Percentiles rank a stretch among this genome's conserved stretches.
phyloP scores from a whole-genome alignment of 2,797 vertebrate genomes.

The Xerus rutilus region DNA sequence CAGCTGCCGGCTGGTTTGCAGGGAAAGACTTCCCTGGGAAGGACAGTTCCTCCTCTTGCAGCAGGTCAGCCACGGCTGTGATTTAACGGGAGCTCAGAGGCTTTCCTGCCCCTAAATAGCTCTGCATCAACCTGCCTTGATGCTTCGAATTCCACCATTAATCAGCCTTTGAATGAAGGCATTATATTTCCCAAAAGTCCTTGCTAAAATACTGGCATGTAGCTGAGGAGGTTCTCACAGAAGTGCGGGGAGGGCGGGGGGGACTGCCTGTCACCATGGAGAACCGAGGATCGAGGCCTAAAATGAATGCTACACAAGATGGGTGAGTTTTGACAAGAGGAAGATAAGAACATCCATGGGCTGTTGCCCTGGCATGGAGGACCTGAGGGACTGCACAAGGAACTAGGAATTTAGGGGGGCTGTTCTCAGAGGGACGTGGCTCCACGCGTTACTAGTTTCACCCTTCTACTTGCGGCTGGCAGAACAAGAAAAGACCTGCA shows the following conservation, averaged over 20 bases:
- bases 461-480: background rate
- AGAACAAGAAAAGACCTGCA: background rate
- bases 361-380: background rate
- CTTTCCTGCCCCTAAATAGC: constrained; percentile 14
- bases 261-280: background rate
- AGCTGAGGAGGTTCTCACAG: constrained; percentile 16
- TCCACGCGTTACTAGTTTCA: rapidly evolving
- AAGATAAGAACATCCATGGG: background rate
- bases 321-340: background rate
- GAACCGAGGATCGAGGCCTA: background rate
- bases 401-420: background rate
- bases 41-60: background rate
- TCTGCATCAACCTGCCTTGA: constrained; percentile 14
- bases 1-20: background rate
- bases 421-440: background rate
- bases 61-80: background rate
- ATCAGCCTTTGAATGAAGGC: constrained; percentile 32
- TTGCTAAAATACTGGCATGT: background rate
- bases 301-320: background rate
- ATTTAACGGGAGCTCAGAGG: constrained; percentile 52
- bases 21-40: background rate
- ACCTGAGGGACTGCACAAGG: too few relatives aligned
- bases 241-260: rapidly evolving
- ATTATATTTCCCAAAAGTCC: constrained; percentile 41
- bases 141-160: background rate